Evolutionary conservation across 2,113 vertebrate genomes (phyloP).

Genomic region (Xyliphius kryptos): DNA sequence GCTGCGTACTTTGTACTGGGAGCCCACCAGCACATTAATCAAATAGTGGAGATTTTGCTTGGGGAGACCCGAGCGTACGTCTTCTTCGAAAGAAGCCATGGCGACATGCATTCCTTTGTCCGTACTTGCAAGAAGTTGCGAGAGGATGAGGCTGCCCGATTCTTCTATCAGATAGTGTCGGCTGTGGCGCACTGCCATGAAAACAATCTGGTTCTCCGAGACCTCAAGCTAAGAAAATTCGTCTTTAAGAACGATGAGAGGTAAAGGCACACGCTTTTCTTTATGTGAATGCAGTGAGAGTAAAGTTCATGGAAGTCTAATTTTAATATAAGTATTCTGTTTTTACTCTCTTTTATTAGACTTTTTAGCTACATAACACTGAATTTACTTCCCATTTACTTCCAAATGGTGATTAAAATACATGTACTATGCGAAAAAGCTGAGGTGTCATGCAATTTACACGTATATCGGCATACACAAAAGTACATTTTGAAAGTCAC

Average conservation of each 20-base stretch:
- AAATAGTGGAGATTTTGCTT: constrained; percentile 93
- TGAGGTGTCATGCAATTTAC: too few species aligned
- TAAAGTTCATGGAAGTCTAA: too few species aligned
- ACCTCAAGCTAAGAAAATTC: constrained; percentile 97
- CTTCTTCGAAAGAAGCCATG: constrained; percentile 94
- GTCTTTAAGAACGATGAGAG: constrained; percentile 96
- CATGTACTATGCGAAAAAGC: too few species aligned
- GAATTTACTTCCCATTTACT: too few species aligned
- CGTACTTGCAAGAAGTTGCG: constrained; percentile 97
- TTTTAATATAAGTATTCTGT: too few species aligned
- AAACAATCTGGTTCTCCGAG: constrained; percentile 90
- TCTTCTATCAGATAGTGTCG: constrained; percentile 95
- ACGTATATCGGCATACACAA: too few species aligned
- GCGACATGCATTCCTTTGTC: constrained; percentile 98
- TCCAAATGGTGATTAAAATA: too few species aligned
- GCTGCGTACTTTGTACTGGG: constrained; percentile 94
- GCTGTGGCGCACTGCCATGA: constrained; percentile 97
- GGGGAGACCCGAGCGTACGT: constrained; percentile 93
- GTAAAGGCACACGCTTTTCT: constrained; percentile 68
- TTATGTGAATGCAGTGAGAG: too few species aligned
- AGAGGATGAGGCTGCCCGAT: constrained; percentile 92
- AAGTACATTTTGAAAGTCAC: too few species aligned
- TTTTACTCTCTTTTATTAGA: too few species aligned
- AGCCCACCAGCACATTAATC: constrained; percentile 94
- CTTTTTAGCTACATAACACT: too few species aligned